Percentiles rank a stretch among this genome's conserved stretches.
phyloP scores from a whole-genome alignment of 2,797 vertebrate genomes.

The Phoebastria nigripes region DNA sequence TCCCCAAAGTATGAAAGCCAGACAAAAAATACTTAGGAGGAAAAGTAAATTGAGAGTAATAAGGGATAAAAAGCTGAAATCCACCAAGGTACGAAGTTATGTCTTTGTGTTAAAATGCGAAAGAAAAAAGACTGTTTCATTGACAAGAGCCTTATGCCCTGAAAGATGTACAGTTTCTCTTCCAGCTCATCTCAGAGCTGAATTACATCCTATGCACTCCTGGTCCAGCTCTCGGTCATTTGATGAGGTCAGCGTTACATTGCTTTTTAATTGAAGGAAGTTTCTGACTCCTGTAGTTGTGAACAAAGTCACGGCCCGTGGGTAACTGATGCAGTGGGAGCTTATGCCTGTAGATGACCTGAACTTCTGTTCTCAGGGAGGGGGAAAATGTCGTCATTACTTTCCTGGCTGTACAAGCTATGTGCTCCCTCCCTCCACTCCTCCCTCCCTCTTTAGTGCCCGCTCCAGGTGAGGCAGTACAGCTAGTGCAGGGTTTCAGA shows the following conservation, averaged over 20 bases:
- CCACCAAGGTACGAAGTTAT: not conserved
- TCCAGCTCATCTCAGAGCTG: not conserved
- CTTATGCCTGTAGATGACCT: not conserved
- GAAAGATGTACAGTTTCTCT: not conserved
- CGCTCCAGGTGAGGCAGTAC: not conserved
- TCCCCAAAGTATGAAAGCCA: not conserved
- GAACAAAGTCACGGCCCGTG: accelerated
- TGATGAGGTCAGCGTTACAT: not conserved
- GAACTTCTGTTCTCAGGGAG: not conserved
- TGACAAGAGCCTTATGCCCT: not conserved
- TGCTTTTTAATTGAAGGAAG: not conserved
- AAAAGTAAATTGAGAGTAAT: not conserved
- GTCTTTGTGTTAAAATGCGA: not conserved
- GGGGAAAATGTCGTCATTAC: not conserved
- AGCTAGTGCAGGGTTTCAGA: not conserved
- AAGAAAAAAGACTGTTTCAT: not conserved
- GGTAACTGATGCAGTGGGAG: not conserved
- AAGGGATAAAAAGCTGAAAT: not conserved
- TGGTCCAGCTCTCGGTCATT: not conserved
- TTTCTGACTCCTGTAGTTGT: not conserved
- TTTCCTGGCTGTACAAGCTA: not conserved
- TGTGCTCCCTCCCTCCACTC: not conserved
- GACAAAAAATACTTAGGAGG: not conserved
- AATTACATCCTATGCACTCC: not conserved
- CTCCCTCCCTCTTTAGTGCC: not conserved